Evolutionary conservation across 2,888 invertebrate species (phyloP).

Genomic region (Azorinus chamasolen): DNA sequence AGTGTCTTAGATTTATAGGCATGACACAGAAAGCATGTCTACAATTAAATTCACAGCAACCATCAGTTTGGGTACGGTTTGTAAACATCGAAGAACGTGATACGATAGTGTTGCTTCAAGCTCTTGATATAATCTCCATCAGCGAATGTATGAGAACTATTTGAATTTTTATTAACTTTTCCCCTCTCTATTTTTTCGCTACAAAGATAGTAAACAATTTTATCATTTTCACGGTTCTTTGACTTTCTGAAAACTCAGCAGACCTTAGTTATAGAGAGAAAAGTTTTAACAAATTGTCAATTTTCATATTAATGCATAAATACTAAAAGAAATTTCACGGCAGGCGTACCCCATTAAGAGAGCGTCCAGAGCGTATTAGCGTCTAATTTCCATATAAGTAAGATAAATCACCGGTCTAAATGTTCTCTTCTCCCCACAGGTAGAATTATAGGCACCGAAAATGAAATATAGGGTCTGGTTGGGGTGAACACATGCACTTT

Average conservation of each 20-base stretch:
- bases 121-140: no score
- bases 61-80: no score
- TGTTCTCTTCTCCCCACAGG: no score
- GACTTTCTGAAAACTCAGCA: neutral
- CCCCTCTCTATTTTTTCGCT: slow-evolving; percentile 2
- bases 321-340: slow-evolving; percentile 60
- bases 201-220: slow-evolving; percentile 24
- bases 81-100: no score
- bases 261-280: neutral
- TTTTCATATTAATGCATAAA: slow-evolving; percentile 64
- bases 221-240: slow-evolving; percentile 27
- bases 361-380: slow-evolving; percentile 31
- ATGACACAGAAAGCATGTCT: no score
- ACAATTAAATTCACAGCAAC: no score
- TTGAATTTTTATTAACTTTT: slow-evolving; percentile 44
- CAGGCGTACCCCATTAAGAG: slow-evolving; percentile 57
- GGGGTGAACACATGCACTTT: no score
- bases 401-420: slow-evolving; percentile 48
- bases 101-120: no score
- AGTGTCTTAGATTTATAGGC: no score
- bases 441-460: no score
- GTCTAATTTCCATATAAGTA: slow-evolving; percentile 57
- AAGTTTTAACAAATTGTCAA: slow-evolving; percentile 61
- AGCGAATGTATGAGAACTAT: neutral
- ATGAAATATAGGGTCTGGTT: no score